phyloP scores from a whole-genome alignment of 2,113 vertebrate species.

The Pygoscelis antarcticus region DNA sequence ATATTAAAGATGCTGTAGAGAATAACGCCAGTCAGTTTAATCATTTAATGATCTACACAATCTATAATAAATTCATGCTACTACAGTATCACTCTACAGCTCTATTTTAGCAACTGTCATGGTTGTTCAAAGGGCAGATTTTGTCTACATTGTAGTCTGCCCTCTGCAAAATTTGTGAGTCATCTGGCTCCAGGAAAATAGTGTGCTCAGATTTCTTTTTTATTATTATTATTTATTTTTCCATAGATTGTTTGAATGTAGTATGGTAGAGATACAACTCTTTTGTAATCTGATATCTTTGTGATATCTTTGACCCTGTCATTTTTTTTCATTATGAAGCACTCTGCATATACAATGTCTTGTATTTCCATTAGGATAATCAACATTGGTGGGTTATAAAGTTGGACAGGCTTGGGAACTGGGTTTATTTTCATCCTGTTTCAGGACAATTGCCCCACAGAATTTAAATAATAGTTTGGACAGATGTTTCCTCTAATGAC shows the following conservation, averaged over 20 bases:
- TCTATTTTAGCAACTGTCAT: neutral
- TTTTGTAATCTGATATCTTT: neutral
- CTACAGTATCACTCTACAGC: neutral
- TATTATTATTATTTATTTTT: neutral
- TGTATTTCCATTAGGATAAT: neutral
- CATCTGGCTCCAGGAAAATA: neutral
- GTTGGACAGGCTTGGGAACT: neutral
- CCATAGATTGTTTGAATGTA: neutral
- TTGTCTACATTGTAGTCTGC: neutral
- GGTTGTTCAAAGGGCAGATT: neutral
- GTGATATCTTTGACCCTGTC: neutral
- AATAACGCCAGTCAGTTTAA: neutral
- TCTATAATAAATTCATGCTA: neutral
- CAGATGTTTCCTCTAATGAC: neutral
- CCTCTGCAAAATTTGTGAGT: neutral
- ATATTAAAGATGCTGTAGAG: neutral
- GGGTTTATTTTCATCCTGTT: neutral
- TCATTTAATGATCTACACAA: neutral
- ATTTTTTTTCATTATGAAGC: neutral
- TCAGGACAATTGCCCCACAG: neutral
- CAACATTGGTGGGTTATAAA: neutral
- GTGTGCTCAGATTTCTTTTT: neutral
- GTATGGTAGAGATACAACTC: neutral
- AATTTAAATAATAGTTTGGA: neutral
- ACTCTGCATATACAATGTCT: neutral